These are phyloP conservation scores for Neoascia interrupta DNA, from an alignment of 2,888 invertebrate species.

Conservation along the genomic window DNA sequence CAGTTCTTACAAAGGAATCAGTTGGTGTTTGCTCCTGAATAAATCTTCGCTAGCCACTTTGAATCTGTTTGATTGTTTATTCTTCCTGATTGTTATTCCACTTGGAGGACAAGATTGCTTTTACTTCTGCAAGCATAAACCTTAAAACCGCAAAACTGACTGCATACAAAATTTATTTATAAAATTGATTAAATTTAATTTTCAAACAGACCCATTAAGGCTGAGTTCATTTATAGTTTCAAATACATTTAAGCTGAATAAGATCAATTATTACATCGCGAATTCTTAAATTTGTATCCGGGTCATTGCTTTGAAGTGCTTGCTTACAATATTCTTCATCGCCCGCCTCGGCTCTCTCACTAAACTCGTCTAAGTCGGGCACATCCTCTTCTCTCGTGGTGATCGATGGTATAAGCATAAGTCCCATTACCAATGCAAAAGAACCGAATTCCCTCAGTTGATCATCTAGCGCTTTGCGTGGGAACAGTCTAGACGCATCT, in stretches of 20 bases:
- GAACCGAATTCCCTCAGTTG: constrained; percentile 73
- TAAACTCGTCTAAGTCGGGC: constrained; percentile 74
- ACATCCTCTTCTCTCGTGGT: constrained; percentile 74
- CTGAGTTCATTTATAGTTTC: constrained; percentile 21
- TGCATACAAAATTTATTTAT: background rate
- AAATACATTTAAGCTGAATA: constrained; percentile 73
- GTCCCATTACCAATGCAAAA: constrained; percentile 74
- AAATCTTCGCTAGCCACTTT: no score
- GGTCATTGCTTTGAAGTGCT: background rate
- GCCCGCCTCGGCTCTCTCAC: constrained; percentile 73
- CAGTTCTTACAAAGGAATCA: no score
- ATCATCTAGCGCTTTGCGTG: constrained; percentile 72
- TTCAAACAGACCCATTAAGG: constrained; percentile 69
- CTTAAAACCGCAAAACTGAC: background rate
- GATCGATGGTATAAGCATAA: constrained; percentile 75
- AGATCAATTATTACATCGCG: constrained; percentile 74
- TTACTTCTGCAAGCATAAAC: background rate
- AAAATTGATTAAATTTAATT: constrained; percentile 62
- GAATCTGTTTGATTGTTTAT: no score
- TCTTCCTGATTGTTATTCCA: no score
- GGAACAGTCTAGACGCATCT: constrained; percentile 71
- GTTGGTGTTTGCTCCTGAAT: no score
- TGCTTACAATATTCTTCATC: constrained; percentile 34
- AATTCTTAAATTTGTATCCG: constrained; percentile 71
- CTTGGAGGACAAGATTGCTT: no score